Percentiles rank a stretch among this genome's conserved stretches.
Evolutionary conservation across 2,113 vertebrate species (phyloP).

Genomic region (Rhodinocichla rosea): DNA sequence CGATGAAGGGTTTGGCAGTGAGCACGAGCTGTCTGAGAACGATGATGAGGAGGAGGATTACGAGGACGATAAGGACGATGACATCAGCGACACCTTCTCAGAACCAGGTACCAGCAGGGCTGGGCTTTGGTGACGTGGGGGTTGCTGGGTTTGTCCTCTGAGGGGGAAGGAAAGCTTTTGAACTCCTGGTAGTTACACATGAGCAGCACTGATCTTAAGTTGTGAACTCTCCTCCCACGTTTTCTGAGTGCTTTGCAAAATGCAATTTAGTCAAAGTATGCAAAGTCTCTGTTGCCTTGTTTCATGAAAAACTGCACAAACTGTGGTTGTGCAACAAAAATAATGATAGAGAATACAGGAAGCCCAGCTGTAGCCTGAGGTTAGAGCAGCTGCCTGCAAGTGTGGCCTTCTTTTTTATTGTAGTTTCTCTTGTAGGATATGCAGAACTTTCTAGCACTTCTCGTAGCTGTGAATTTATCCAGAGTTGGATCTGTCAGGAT

Average conservation of each 20-base stretch:
- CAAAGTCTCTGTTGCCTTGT: neutral
- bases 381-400: neutral
- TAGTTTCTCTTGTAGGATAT: neutral
- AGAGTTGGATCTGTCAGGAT: neutral
- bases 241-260: neutral
- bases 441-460: neutral
- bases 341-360: neutral
- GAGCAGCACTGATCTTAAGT: neutral
- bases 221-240: neutral
- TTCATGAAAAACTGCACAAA: neutral
- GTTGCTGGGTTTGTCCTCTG: neutral
- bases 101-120: conserved; percentile 84
- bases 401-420: neutral
- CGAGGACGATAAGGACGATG: conserved; percentile 93
- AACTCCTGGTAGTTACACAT: neutral
- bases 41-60: conserved; percentile 90
- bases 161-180: neutral
- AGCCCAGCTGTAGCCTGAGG: neutral
- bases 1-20: conserved; percentile 96
- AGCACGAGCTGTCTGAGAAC: conserved; percentile 95
- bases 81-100: conserved; percentile 97
- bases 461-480: neutral
- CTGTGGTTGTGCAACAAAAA: neutral
- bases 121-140: neutral
- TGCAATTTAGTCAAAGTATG: neutral